A percentile compares a stretch with the other conserved stretches of the same genome.
Evolutionary conservation across 2,888 invertebrate genomes (phyloP).

Genomic region (Drosophila prolongata): DNA sequence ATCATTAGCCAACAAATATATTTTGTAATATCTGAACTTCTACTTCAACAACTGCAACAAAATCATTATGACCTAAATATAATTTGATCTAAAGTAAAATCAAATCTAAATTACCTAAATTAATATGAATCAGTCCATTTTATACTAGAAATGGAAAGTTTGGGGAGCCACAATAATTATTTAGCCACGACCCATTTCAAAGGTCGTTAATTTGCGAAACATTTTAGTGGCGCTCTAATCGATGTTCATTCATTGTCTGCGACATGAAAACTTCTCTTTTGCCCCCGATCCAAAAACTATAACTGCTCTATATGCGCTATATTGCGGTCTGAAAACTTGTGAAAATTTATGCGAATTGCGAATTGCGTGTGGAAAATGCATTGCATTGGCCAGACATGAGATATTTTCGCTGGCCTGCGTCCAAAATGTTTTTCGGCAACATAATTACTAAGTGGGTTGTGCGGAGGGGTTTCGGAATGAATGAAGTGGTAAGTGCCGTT

Average conservation of each 20-base stretch:
- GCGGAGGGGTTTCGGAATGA: conserved; percentile 6
- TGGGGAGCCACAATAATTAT: conserved; percentile 46
- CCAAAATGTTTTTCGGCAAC: conserved; percentile 23
- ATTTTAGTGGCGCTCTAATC: conserved; percentile 56
- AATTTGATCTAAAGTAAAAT: neutral
- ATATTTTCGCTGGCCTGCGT: conserved; percentile 22
- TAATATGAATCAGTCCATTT: conserved; percentile 53
- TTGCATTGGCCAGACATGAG: conserved; percentile 44
- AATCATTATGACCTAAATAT: neutral
- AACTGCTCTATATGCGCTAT: conserved; percentile 22
- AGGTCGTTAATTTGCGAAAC: conserved; percentile 64
- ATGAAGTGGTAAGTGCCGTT: conserved; percentile 57
- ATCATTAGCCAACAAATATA: too few relatives aligned
- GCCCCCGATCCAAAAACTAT: conserved; percentile 4
- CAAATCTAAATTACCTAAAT: conserved; percentile 51
- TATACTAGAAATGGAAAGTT: conserved; percentile 1
- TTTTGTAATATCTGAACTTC: too few relatives aligned
- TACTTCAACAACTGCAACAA: too few relatives aligned
- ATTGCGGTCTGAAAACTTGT: conserved; percentile 19
- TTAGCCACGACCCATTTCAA: conserved; percentile 36
- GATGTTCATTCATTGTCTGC: conserved; percentile 48
- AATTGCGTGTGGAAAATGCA: conserved; percentile 46
- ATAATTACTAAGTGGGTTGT: conserved; percentile 32
- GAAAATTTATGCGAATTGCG: conserved; percentile 65
- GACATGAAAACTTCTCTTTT: conserved; percentile 13